phyloP scores from a whole-genome alignment of 1,140 invertebrate genomes.

The Drosophila tani region DNA sequence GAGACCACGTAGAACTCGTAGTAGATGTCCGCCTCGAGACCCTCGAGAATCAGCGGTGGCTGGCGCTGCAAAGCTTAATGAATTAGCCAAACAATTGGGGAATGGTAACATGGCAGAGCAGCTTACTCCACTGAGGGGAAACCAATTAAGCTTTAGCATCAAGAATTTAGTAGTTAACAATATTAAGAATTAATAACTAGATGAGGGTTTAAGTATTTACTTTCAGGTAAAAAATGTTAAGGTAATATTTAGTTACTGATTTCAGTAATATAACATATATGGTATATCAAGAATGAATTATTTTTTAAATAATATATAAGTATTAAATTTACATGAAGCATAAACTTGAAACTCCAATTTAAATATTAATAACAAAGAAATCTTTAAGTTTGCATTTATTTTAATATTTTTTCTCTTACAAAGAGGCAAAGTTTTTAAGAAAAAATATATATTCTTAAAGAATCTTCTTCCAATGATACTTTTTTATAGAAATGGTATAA shows the following conservation, averaged over 20 bases:
- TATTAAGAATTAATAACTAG: neutral
- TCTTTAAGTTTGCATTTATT: neutral
- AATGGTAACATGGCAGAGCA: neutral
- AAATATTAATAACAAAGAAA: neutral
- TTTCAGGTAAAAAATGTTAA: neutral
- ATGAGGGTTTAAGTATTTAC: neutral
- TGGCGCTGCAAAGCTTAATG: slow-evolving; percentile 86
- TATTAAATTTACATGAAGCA: too few relatives aligned
- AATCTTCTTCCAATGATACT: neutral
- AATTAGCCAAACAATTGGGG: slow-evolving; percentile 56
- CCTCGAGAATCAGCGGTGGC: slow-evolving; percentile 91
- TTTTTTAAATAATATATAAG: neutral
- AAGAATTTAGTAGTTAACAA: too few relatives aligned
- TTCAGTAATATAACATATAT: neutral
- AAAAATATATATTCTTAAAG: rapidly evolving
- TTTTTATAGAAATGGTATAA: too few relatives aligned
- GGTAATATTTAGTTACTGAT: too few relatives aligned
- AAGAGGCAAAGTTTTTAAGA: rapidly evolving
- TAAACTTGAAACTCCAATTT: neutral
- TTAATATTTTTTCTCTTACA: neutral
- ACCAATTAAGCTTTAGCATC: neutral
- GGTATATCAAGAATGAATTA: neutral
- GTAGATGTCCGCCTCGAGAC: slow-evolving; percentile 89
- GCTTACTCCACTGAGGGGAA: slow-evolving; percentile 14
- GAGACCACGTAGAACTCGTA: slow-evolving; percentile 94